phyloP scores from a whole-genome alignment of 2,888 invertebrate genomes.

The Lasioglossum figueresi region DNA sequence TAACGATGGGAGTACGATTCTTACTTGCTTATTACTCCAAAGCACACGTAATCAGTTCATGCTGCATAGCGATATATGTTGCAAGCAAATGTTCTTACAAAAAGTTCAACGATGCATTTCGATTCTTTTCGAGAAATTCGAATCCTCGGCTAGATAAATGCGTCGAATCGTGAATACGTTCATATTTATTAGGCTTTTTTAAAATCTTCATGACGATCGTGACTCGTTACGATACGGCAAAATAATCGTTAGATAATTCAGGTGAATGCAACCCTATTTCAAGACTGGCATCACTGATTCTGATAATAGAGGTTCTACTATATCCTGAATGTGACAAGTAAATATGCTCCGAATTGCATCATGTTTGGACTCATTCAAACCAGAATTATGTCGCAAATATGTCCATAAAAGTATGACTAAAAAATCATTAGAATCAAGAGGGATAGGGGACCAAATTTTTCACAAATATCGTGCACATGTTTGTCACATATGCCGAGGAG shows the following conservation, averaged over 20 bases:
- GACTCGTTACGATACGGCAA: too few species aligned
- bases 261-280: too few species aligned
- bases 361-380: too few species aligned
- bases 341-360: background rate
- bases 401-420: background rate
- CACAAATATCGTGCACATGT: background rate
- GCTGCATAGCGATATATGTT: background rate
- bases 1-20: background rate
- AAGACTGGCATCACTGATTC: background rate
- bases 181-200: too few species aligned
- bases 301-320: background rate
- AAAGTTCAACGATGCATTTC: too few species aligned
- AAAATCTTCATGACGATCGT: too few species aligned
- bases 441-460: background rate
- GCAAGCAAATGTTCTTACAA: too few species aligned
- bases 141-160: too few species aligned
- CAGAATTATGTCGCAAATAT: background rate
- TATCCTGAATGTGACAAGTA: background rate
- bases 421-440: background rate
- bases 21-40: slow-evolving; percentile 8
- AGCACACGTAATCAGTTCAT: slow-evolving; percentile 6
- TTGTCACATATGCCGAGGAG: background rate
- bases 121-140: too few species aligned
- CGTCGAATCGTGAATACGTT: too few species aligned
- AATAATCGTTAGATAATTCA: too few species aligned